These are phyloP conservation scores for Limanda limanda DNA, from an alignment of 2,113 vertebrate species.

Conservation along the genomic window DNA sequence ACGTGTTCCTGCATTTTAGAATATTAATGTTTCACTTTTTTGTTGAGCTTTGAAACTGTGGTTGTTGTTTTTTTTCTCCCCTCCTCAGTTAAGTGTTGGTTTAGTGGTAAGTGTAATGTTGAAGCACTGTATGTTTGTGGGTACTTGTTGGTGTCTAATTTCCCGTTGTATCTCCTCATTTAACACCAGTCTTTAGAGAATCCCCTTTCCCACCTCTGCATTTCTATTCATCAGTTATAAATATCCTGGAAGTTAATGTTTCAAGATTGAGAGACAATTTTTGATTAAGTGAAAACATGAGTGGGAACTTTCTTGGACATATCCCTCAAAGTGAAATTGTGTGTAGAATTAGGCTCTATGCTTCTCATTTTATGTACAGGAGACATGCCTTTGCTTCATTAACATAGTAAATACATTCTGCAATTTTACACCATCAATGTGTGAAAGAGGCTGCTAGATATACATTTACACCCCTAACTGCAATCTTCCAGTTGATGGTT, in stretches of 20 bases:
- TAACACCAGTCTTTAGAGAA: constrained; percentile 2
- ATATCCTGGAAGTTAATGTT: neutral
- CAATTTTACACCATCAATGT: neutral
- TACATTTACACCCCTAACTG: neutral
- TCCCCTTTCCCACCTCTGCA: constrained; percentile 30
- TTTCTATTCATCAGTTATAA: neutral
- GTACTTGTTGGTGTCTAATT: constrained; percentile 43
- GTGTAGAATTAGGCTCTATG: too few species aligned
- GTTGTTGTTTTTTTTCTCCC: constrained; percentile 32
- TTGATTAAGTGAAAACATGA: neutral
- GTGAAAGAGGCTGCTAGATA: constrained; percentile 30
- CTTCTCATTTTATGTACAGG: neutral
- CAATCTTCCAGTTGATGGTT: neutral
- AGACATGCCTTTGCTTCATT: neutral
- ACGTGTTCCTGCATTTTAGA: neutral
- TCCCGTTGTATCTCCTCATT: neutral
- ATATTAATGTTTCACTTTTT: constrained; percentile 5
- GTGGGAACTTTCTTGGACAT: neutral
- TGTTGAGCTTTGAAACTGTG: neutral
- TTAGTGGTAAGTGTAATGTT: constrained; percentile 80
- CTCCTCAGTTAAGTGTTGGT: constrained; percentile 67
- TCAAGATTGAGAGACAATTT: neutral
- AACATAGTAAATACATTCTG: neutral
- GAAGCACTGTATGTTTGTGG: constrained; percentile 37
- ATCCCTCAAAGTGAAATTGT: neutral